A percentile compares a stretch with the other conserved stretches of the same genome.
phyloP scores from a whole-genome alignment of 2,113 vertebrate genomes.

The Oenanthe melanoleuca region DNA sequence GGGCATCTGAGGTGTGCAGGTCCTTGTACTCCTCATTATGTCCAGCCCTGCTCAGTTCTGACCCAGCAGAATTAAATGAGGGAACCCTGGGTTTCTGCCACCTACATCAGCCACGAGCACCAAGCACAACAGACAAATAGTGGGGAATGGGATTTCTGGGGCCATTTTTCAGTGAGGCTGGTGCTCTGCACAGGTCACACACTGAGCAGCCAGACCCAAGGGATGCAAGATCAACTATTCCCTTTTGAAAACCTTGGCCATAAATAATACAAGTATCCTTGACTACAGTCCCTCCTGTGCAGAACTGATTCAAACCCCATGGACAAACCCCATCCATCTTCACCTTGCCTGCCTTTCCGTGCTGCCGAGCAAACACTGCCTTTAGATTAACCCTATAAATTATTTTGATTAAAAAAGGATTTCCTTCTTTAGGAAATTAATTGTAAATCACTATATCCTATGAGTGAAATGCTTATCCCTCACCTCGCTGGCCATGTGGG shows the following conservation, averaged over 20 bases:
- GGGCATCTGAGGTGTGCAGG: neutral
- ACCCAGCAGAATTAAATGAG: neutral
- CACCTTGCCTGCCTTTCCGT: neutral
- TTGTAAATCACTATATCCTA: neutral
- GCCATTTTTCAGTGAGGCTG: neutral
- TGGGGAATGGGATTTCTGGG: neutral
- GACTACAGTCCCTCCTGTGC: neutral
- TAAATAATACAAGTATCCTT: constrained; percentile 56
- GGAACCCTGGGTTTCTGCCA: neutral
- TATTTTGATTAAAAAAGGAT: constrained; percentile 68
- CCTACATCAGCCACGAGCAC: neutral
- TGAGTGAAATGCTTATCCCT: constrained; percentile 12
- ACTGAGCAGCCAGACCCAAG: neutral
- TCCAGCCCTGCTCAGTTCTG: rapidly evolving
- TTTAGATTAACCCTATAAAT: constrained; percentile 70
- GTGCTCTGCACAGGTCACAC: neutral
- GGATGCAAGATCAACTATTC: constrained; percentile 9
- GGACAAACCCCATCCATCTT: constrained; percentile 43
- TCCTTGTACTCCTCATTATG: neutral
- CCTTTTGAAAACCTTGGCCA: neutral
- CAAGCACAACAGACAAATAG: neutral
- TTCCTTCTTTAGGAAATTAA: constrained; percentile 48
- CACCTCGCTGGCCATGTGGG: neutral
- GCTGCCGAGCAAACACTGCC: neutral
- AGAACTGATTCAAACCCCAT: constrained; percentile 29